Evolutionary conservation across 2,888 invertebrate species (phyloP).

Genomic region (Tenodera sinensis): DNA sequence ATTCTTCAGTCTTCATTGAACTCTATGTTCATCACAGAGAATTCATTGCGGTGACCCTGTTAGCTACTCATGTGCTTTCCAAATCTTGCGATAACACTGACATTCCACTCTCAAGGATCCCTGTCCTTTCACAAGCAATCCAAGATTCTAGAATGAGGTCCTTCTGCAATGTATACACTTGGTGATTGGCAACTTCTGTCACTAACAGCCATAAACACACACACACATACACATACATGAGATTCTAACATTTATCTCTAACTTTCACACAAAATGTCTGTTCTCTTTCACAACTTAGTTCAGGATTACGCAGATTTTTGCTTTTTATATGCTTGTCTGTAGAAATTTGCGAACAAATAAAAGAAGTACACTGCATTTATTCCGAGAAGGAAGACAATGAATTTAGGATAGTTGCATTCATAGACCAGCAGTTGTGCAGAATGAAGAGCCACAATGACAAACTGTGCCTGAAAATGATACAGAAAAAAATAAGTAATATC

Average conservation of each 20-base stretch:
- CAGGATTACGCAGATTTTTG: background rate
- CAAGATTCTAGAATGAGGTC: background rate
- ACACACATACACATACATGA: background rate
- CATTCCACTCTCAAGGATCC: background rate
- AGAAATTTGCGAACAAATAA: slow-evolving; percentile 76
- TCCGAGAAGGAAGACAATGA: slow-evolving; percentile 61
- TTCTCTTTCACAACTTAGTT: background rate
- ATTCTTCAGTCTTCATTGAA: background rate
- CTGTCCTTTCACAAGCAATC: background rate
- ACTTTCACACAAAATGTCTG: background rate
- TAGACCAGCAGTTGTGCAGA: slow-evolving; percentile 60
- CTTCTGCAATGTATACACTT: background rate
- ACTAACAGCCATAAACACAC: background rate
- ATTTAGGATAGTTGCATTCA: slow-evolving; percentile 68
- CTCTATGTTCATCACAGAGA: background rate
- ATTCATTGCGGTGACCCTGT: background rate
- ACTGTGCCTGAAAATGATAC: slow-evolving; percentile 60
- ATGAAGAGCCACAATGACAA: slow-evolving; percentile 70
- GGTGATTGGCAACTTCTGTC: background rate
- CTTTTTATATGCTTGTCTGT: slow-evolving; percentile 57
- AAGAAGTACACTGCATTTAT: slow-evolving; percentile 68
- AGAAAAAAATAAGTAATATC: background rate
- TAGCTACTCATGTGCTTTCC: no score
- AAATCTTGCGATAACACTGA: background rate
- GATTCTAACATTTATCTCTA: background rate